A percentile compares a stretch with the other conserved stretches of the same genome.
Conservation (phyloP, 1,140 invertebrate genomes). For the Nixonia krombeini region DNA sequence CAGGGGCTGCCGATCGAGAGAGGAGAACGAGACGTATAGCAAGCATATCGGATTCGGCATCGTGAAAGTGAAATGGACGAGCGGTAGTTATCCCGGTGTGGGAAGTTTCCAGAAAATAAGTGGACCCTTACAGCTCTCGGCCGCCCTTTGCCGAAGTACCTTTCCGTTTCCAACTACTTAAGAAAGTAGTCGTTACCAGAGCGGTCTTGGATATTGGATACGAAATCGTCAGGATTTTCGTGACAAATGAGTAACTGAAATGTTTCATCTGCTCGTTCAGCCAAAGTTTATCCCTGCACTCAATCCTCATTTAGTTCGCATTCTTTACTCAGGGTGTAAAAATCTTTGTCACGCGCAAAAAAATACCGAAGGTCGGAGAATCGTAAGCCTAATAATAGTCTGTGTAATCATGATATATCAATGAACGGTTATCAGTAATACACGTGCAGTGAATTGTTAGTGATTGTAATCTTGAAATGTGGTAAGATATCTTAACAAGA, state of each 20-base stretch:
- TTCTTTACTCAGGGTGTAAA: not conserved
- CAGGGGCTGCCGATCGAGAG: not conserved
- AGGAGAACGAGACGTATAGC: not conserved
- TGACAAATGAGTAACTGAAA: constrained; percentile 28
- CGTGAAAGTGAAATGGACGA: constrained; percentile 37
- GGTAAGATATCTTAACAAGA: too few species aligned
- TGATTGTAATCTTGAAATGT: too few species aligned
- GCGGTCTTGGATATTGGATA: constrained; percentile 18
- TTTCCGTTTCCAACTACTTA: constrained; percentile 31
- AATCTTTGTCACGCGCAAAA: too few species aligned
- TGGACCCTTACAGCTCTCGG: constrained; percentile 24
- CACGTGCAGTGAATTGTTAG: too few species aligned
- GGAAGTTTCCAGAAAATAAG: constrained; percentile 42
- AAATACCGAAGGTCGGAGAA: too few species aligned
- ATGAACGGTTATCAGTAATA: too few species aligned
- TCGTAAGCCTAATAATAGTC: too few species aligned
- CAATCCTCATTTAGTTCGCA: not conserved
- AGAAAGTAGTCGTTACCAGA: constrained; percentile 25
- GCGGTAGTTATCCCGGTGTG: constrained; percentile 34
- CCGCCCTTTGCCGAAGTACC: constrained; percentile 32
- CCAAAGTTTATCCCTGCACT: constrained; percentile 7
- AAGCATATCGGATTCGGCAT: constrained; percentile 28
- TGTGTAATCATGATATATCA: too few species aligned
- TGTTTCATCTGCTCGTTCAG: constrained; percentile 6
- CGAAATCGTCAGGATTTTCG: constrained; percentile 24